A percentile compares a stretch with the other conserved stretches of the same genome.
phyloP scores from a whole-genome alignment of 2,113 vertebrate genomes.

The Melanostigma gelatinosum region DNA sequence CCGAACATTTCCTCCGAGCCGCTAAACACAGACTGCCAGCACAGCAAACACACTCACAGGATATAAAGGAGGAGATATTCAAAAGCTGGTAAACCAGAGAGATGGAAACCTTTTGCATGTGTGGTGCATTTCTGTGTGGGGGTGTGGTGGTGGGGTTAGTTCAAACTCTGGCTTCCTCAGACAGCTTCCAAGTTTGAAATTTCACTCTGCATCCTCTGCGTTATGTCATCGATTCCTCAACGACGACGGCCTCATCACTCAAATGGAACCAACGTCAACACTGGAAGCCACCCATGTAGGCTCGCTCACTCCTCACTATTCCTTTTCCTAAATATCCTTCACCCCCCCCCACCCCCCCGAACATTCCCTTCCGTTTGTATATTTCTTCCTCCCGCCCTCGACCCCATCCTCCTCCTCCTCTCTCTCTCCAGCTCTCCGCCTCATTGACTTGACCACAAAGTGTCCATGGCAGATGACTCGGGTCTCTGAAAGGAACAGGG shows the following conservation, averaged over 20 bases:
- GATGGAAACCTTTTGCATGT: not conserved
- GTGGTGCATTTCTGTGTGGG: not conserved
- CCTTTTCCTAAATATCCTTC: conserved; percentile 52
- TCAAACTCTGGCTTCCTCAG: conserved; percentile 35
- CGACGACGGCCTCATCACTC: conserved; percentile 75
- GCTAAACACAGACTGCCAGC: conserved; percentile 64
- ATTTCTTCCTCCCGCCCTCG: conserved; percentile 35
- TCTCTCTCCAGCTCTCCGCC: conserved; percentile 54
- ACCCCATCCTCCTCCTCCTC: conserved; percentile 58
- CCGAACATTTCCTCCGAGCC: conserved; percentile 58
- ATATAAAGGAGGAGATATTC: not conserved
- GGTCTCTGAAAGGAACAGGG: conserved; percentile 40
- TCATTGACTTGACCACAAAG: conserved; percentile 73
- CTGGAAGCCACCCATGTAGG: conserved; percentile 77
- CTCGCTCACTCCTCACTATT: conserved; percentile 61
- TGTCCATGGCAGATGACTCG: conserved; percentile 68
- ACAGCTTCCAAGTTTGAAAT: conserved; percentile 49
- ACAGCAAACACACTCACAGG: conserved; percentile 13
- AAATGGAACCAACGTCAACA: conserved; percentile 61
- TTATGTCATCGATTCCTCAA: conserved; percentile 63
- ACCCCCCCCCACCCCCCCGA: conserved; percentile 45
- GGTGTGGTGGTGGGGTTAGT: not conserved
- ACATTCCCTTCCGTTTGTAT: conserved; percentile 65
- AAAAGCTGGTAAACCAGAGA: conserved; percentile 1
- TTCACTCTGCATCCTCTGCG: conserved; percentile 58